A percentile compares a stretch with the other conserved stretches of the same genome.
These are phyloP conservation scores for Ypsolopha scabrella DNA, from an alignment of 2,888 invertebrate species.

Conservation along the genomic window DNA sequence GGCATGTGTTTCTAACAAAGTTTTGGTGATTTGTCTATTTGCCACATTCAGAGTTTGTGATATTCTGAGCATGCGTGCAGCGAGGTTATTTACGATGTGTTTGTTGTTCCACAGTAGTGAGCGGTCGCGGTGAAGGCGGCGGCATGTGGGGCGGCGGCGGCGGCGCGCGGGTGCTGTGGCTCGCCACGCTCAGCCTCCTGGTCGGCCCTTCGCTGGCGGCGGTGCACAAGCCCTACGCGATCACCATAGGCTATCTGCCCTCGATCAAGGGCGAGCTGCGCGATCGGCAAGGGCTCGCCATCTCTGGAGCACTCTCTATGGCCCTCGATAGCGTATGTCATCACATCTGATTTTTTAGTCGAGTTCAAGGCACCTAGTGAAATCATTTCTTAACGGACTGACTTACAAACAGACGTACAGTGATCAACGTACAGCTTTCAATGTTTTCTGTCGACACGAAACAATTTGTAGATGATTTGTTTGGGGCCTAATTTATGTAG, in stretches of 20 bases:
- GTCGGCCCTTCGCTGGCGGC: constrained; percentile 61
- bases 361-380: too few species aligned
- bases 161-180: constrained; percentile 75
- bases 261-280: constrained; percentile 82
- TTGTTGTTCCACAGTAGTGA: constrained; percentile 14
- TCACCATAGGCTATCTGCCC: constrained; percentile 89
- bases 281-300: constrained; percentile 86
- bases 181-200: constrained; percentile 72
- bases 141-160: constrained; percentile 75
- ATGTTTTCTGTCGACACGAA: too few species aligned
- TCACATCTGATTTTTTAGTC: too few species aligned
- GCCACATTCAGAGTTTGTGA: too few species aligned
- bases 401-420: too few species aligned
- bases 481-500: too few species aligned
- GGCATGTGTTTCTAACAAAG: too few species aligned
- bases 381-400: too few species aligned
- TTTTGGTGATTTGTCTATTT: too few species aligned
- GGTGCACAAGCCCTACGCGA: constrained; percentile 45
- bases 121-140: constrained; percentile 43
- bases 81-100: background rate
- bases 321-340: constrained; percentile 84
- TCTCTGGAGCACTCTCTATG: constrained; percentile 91
- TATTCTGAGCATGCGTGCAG: too few species aligned
- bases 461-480: too few species aligned
- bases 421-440: too few species aligned